These are phyloP conservation scores for Eufriesea mexicana DNA, from an alignment of 1,140 invertebrate genomes.

Conservation along the genomic window DNA sequence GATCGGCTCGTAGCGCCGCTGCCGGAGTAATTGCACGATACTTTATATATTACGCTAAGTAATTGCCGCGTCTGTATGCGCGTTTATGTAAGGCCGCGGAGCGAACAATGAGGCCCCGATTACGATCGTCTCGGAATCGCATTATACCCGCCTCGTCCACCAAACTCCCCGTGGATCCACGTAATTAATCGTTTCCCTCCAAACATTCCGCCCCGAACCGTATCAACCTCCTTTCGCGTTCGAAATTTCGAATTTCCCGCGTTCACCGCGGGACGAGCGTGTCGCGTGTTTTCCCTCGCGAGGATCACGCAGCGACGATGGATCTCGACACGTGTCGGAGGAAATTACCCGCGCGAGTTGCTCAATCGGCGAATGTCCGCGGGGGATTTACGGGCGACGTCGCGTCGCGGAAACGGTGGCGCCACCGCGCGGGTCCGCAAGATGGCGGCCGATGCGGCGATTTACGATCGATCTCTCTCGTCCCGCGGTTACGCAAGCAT, in stretches of 20 bases:
- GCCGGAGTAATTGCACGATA: constrained; percentile 50
- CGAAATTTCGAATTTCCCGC: no score
- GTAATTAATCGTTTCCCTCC: no score
- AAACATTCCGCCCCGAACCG: no score
- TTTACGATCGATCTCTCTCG: constrained; percentile 38
- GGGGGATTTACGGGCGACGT: constrained; percentile 48
- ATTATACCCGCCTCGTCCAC: constrained; percentile 13
- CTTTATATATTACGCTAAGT: constrained; percentile 49
- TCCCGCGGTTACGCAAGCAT: constrained; percentile 43
- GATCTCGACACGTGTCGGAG: neutral
- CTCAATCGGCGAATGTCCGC: neutral
- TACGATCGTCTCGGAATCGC: constrained; percentile 45
- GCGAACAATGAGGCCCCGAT: constrained; percentile 50
- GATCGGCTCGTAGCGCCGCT: constrained; percentile 6
- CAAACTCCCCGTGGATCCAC: constrained; percentile 2
- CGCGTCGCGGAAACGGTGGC: constrained; percentile 4
- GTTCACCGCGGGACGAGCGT: no score
- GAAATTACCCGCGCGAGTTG: neutral
- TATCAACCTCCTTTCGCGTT: no score
- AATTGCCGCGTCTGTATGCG: constrained; percentile 29
- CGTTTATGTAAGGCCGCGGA: constrained; percentile 50
- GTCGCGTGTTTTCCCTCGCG: no score
- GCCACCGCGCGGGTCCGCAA: neutral
- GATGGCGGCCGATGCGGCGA: neutral
- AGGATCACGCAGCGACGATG: neutral